phyloP scores from a whole-genome alignment of 2,797 vertebrate genomes.

The Catamblyrhynchus diadema region DNA sequence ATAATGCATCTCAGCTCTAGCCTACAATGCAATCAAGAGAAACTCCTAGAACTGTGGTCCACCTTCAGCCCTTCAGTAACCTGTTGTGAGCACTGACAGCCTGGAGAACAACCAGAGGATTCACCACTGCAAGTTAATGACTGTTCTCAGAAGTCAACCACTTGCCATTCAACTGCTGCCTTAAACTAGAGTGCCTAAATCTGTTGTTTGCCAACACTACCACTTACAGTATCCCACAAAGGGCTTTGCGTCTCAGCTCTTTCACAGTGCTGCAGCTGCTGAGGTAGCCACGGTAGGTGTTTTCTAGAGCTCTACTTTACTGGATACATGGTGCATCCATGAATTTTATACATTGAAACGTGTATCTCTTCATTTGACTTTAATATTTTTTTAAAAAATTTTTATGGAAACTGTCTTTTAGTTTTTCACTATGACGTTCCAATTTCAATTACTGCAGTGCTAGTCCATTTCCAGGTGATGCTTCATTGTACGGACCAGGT shows the following conservation, averaged over 20 bases:
- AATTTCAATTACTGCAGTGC: slow-evolving; percentile 74
- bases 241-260: slow-evolving; percentile 74
- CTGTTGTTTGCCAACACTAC: slow-evolving; percentile 80
- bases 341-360: slow-evolving; percentile 70
- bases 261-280: slow-evolving; percentile 70
- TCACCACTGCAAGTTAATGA: slow-evolving; percentile 72
- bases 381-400: slow-evolving; percentile 81
- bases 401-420: slow-evolving; percentile 74
- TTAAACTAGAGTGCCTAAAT: slow-evolving; percentile 86
- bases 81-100: slow-evolving; percentile 74
- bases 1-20: slow-evolving; percentile 74
- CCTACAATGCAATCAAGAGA: slow-evolving; percentile 65
- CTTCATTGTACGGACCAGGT: slow-evolving; percentile 80
- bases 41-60: slow-evolving; percentile 67
- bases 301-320: slow-evolving; percentile 72
- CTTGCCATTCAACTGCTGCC: slow-evolving; percentile 82
- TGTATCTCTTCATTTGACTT: slow-evolving; percentile 76
- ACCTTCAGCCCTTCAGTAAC: slow-evolving; percentile 71
- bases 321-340: slow-evolving; percentile 70
- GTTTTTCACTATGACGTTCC: slow-evolving; percentile 74
- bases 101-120: slow-evolving; percentile 70
- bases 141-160: slow-evolving; percentile 76
- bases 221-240: slow-evolving; percentile 75
- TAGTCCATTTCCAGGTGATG: slow-evolving; percentile 77
- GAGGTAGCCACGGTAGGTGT: slow-evolving; percentile 70